Base-by-base conservation (phyloP, 2,888 invertebrate species). In the Andrena minutula region DNA sequence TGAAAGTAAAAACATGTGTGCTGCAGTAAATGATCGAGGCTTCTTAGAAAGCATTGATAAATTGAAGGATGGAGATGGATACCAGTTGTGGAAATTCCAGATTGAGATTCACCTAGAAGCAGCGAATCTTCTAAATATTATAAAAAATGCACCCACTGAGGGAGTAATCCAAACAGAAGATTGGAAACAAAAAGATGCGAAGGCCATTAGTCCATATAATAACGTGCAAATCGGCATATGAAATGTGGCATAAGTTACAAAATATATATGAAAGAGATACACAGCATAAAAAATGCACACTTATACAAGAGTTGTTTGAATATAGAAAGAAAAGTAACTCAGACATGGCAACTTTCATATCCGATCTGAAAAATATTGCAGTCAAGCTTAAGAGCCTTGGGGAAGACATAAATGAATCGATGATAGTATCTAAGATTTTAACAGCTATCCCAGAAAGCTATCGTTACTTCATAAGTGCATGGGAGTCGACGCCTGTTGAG, bases 51-150 rank as follows among this genome's bases (percentile, higher is more conserved):
- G 2, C 6, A 35, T 63, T 12, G 61, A 35, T 8, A 63, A 63
- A 20, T 35, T 63, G 8, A 63, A 63, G 12, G 35, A 63, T 20
- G 61, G 35, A 2, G 61, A 63, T 12, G 35, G 61, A 63, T 63
- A 35, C n/a, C 35, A 7, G 32, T 20, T 35, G 5, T 63, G 35
- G 61, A 63, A 63, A 32, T 63, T 63, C 2, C 61, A 35, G 6
- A 10, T 63, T 10, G 20, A 35, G 2, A 32, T 63, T 32, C 8
- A 32, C 7, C 5, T 63, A 0, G 32, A 61, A 7, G 32, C 61
- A 10, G 7, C 3, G 20, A 32, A 10, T 20, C 61, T 20, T n/a
- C 7, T 32, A 8, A n/a, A 6, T 2, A 1, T n/a, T 20, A n/a
- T 61, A 16, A 8, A 3, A 8, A 5, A 20, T 6, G 32, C 3